phyloP scores from a whole-genome alignment of 2,113 vertebrate genomes.

The Sinocyclocheilus maitianheensis region DNA sequence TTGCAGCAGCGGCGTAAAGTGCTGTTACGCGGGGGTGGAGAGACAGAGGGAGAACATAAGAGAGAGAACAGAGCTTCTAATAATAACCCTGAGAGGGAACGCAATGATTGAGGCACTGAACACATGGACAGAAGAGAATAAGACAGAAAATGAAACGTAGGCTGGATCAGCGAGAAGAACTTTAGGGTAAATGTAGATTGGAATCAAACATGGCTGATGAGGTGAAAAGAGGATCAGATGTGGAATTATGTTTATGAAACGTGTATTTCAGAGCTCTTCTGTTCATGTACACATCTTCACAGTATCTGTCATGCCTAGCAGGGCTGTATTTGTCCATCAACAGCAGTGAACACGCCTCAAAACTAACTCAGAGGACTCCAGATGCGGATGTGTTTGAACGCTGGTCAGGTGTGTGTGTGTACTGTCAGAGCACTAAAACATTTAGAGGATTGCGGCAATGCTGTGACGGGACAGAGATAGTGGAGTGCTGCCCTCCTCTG shows the following conservation, averaged over 20 bases:
- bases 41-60: conserved; percentile 48
- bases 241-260: not conserved
- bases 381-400: not conserved
- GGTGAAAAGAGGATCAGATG: not conserved
- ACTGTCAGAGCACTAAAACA: conserved; percentile 19
- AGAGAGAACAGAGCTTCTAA: conserved; percentile 63
- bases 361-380: no score
- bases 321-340: not conserved
- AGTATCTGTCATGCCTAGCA: not conserved
- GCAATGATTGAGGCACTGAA: conserved; percentile 64
- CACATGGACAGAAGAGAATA: conserved; percentile 29
- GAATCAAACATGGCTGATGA: not conserved
- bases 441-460: conserved; percentile 46
- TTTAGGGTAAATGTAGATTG: not conserved
- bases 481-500: conserved; percentile 34
- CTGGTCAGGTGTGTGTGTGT: conserved; percentile 3
- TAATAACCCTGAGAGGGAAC: conserved; percentile 67
- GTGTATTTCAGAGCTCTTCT: not conserved
- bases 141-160: conserved; percentile 19
- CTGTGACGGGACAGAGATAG: not conserved
- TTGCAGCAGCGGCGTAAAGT: conserved; percentile 56
- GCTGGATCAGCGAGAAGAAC: not conserved
- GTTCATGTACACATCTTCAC: not conserved
- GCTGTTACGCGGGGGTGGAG: conserved; percentile 59
- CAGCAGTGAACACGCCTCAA: not conserved